A percentile compares a stretch with the other conserved stretches of the same genome.
These are phyloP conservation scores for Motacilla tschutschensis DNA, from an alignment of 2,113 vertebrate genomes.

Conservation along the genomic window DNA sequence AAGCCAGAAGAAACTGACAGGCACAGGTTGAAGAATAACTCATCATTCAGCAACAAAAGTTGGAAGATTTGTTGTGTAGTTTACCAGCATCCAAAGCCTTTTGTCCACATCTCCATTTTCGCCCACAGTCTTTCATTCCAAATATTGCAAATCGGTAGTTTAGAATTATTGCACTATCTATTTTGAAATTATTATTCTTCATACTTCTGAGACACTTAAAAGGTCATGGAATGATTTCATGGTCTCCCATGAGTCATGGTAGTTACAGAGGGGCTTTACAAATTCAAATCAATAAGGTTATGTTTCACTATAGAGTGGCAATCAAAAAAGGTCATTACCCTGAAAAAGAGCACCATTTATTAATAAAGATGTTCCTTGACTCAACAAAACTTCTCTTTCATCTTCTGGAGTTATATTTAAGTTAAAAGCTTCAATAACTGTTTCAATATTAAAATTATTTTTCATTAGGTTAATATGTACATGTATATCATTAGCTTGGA, in stretches of 20 bases:
- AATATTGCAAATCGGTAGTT: background rate
- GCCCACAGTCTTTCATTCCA: background rate
- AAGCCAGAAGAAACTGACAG: background rate
- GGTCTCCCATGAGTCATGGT: background rate
- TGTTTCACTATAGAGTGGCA: background rate
- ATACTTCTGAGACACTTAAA: background rate
- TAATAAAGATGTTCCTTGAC: background rate
- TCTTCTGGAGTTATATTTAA: background rate
- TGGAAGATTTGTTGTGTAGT: background rate
- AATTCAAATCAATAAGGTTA: conserved; percentile 29
- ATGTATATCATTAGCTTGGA: background rate
- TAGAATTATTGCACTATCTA: background rate
- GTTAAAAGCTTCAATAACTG: background rate
- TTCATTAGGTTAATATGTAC: background rate
- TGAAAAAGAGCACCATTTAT: conserved; percentile 8
- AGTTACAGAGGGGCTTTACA: conserved; percentile 5
- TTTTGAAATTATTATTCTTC: conserved; percentile 22
- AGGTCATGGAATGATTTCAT: conserved; percentile 8
- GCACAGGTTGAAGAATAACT: conserved; percentile 1
- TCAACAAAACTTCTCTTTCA: background rate
- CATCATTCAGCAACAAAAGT: background rate
- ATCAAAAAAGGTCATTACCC: background rate
- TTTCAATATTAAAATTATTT: background rate
- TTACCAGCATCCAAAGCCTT: background rate
- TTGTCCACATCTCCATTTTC: background rate